phyloP scores from a whole-genome alignment of 2,113 vertebrate species.

The Paradoxurus hermaphroditus region DNA sequence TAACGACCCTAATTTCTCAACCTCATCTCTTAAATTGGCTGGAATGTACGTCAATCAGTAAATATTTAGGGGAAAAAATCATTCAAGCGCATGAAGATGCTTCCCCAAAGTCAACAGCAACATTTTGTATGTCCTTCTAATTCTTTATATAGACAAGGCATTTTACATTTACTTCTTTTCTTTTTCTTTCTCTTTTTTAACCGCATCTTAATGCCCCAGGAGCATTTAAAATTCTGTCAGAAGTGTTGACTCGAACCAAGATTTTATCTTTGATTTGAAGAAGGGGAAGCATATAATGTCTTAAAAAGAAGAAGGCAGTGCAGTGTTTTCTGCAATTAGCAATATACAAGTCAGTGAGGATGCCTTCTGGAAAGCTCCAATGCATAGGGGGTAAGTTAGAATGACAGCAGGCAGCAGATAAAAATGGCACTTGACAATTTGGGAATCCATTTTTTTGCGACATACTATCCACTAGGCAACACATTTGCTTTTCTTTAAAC shows the following conservation, averaged over 20 bases:
- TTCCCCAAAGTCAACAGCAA: not conserved
- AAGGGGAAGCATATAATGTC: not conserved
- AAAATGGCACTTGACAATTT: not conserved
- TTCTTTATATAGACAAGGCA: not conserved
- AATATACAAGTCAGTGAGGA: not conserved
- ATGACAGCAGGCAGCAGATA: constrained; percentile 51
- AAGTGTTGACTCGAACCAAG: not conserved
- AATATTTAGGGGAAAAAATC: not conserved
- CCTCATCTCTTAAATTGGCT: not conserved
- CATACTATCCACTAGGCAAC: not conserved
- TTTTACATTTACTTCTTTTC: not conserved
- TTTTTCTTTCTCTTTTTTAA: not conserved
- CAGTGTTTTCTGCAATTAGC: not conserved
- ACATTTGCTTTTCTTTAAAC: constrained; percentile 34
- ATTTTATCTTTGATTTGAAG: constrained; percentile 8
- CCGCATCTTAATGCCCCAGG: not conserved
- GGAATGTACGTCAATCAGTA: not conserved
- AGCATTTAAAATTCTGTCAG: not conserved
- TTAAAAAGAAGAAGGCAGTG: constrained; percentile 2
- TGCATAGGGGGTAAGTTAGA: not conserved
- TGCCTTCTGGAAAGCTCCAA: constrained; percentile 52
- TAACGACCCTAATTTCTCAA: not conserved
- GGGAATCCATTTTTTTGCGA: constrained; percentile 7
- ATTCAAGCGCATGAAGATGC: not conserved
- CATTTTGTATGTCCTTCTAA: not conserved